These are phyloP conservation scores for Luscinia megarhynchos DNA, from an alignment of 2,797 vertebrate species.

Conservation along the genomic window DNA sequence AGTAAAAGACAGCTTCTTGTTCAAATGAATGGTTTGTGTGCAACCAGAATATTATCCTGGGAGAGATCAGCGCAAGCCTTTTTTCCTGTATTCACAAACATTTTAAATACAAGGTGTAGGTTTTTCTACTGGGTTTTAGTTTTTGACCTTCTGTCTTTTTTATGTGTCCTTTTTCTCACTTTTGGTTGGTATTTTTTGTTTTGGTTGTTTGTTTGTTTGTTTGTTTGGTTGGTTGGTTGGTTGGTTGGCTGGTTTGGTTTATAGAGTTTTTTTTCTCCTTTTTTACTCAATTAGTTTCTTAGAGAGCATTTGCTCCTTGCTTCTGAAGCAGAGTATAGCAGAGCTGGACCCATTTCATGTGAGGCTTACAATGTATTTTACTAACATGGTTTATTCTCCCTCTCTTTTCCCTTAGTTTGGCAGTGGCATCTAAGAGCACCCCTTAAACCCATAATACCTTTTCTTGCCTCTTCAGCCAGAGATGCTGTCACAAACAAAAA, in stretches of 20 bases:
- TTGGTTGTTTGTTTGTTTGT: no score
- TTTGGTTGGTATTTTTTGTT: neutral
- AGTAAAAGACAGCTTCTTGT: neutral
- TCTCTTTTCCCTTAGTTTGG: neutral
- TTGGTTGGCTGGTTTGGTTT: neutral
- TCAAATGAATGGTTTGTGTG: neutral
- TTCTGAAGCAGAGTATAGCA: neutral
- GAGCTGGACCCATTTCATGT: neutral
- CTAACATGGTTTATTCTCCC: neutral
- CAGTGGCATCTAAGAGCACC: neutral
- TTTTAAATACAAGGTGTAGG: neutral
- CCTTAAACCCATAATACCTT: neutral
- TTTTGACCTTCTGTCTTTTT: neutral
- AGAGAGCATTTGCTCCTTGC: neutral
- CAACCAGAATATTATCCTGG: fast-evolving
- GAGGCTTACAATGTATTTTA: neutral
- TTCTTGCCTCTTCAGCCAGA: neutral
- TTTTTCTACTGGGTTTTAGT: neutral
- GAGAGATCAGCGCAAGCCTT: neutral
- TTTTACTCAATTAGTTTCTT: neutral
- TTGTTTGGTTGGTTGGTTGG: neutral
- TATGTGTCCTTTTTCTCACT: fast-evolving
- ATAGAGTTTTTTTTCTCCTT: fast-evolving
- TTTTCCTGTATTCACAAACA: neutral
- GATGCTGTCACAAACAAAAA: neutral